phyloP scores from a whole-genome alignment of 2,113 vertebrate species.

The Anolis carolinensis region DNA sequence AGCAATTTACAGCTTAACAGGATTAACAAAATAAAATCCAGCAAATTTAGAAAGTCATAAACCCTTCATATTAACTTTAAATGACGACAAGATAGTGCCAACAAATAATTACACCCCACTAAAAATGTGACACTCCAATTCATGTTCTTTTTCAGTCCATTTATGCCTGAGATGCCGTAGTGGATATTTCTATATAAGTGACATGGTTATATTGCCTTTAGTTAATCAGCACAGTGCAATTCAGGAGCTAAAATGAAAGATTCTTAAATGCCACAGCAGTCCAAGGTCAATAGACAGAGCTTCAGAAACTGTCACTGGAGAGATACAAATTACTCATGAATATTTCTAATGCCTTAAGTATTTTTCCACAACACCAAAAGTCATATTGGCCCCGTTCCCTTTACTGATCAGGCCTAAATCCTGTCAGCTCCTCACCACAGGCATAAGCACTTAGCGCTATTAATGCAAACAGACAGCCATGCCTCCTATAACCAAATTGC shows the following conservation, averaged over 20 bases:
- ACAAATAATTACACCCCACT: neutral
- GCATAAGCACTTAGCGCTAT: neutral
- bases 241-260: constrained; percentile 30
- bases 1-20: neutral
- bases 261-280: constrained; percentile 4
- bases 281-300: neutral
- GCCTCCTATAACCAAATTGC: constrained; percentile 22
- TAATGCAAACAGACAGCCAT: constrained; percentile 29
- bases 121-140: neutral
- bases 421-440: neutral
- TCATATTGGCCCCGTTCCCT: neutral
- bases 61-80: neutral
- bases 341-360: constrained; percentile 15
- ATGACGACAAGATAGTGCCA: neutral
- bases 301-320: neutral
- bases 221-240: neutral
- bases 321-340: constrained; percentile 14
- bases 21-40: neutral
- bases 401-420: constrained; percentile 1
- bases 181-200: neutral
- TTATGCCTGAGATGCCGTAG: neutral
- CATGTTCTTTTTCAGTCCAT: neutral
- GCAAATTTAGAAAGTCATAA: neutral
- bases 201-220: neutral
- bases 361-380: neutral